These are phyloP conservation scores for Crambe crambe DNA, from an alignment of 37 sponge, comb jelly and placozoan species.

Conservation along the genomic window DNA sequence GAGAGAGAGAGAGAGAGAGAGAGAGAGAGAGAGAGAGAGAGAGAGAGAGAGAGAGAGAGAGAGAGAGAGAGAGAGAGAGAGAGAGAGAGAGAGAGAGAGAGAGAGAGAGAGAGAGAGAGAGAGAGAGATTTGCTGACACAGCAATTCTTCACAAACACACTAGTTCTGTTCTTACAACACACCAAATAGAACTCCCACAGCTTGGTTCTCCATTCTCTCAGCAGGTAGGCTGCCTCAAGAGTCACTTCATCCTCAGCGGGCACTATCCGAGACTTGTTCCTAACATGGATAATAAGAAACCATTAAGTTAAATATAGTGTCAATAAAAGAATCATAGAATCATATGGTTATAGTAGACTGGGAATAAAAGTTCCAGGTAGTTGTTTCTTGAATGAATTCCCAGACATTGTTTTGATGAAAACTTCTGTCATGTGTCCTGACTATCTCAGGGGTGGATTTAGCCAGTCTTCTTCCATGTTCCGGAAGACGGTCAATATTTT, in stretches of 20 bases:
- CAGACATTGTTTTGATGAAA: no score
- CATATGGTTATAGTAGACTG: no score
- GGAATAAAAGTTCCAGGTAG: no score
- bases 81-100: background rate
- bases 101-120: conserved; percentile 7
- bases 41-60: background rate
- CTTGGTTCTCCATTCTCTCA: conserved; percentile 49
- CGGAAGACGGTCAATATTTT: no score
- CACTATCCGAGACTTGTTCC: conserved; percentile 4
- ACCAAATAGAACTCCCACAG: conserved; percentile 50
- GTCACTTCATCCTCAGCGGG: conserved; percentile 42
- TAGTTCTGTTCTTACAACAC: conserved; percentile 5
- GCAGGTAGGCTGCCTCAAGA: conserved; percentile 47
- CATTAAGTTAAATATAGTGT: background rate
- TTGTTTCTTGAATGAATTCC: no score
- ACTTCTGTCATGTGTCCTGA: no score
- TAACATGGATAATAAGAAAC: no score
- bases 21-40: background rate
- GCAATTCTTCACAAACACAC: background rate
- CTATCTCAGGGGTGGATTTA: no score
- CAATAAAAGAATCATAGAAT: background rate
- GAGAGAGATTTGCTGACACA: background rate
- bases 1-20: background rate
- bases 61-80: conserved; percentile 1
- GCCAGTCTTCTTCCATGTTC: no score